Percentiles rank a stretch among this genome's conserved stretches.
phyloP scores from a whole-genome alignment of 1,140 invertebrate genomes.

The Drosophila tropicalis region DNA sequence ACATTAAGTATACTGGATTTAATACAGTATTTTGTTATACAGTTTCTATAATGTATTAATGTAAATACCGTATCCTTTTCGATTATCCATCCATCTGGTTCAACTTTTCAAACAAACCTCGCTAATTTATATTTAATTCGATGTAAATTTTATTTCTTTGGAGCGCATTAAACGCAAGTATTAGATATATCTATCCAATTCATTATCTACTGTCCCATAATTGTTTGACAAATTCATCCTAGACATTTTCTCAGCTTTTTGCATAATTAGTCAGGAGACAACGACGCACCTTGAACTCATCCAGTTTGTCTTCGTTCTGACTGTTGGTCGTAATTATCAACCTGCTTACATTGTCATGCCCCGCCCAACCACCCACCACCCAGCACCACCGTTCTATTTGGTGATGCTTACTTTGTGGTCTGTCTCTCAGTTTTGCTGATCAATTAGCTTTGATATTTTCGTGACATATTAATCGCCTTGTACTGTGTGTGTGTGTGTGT shows the following conservation, averaged over 20 bases:
- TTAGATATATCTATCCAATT: background rate
- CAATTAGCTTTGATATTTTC: conserved; percentile 78
- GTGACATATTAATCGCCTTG: conserved; percentile 74
- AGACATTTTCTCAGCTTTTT: conserved; percentile 17
- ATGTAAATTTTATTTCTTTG: background rate
- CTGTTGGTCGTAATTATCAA: conserved; percentile 11
- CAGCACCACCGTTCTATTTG: background rate
- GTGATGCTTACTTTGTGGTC: conserved; percentile 22
- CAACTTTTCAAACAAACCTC: no score
- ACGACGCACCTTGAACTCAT: conserved; percentile 18
- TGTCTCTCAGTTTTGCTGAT: conserved; percentile 45
- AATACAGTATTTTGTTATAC: no score
- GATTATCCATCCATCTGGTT: no score
- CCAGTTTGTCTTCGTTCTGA: conserved; percentile 1
- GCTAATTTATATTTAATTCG: background rate
- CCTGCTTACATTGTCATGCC: conserved; percentile 5
- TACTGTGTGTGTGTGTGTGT: conserved; percentile 12
- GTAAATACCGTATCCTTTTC: no score
- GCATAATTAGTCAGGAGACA: conserved; percentile 19
- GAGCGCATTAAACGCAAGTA: background rate
- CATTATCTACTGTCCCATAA: conserved; percentile 19
- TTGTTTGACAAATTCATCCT: conserved; percentile 18
- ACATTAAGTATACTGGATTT: no score
- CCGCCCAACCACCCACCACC: background rate
- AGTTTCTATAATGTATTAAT: no score